Percentiles rank a stretch among this genome's conserved stretches.
Conservation (phyloP, 2,113 vertebrate species). For the Gallinago media region DNA sequence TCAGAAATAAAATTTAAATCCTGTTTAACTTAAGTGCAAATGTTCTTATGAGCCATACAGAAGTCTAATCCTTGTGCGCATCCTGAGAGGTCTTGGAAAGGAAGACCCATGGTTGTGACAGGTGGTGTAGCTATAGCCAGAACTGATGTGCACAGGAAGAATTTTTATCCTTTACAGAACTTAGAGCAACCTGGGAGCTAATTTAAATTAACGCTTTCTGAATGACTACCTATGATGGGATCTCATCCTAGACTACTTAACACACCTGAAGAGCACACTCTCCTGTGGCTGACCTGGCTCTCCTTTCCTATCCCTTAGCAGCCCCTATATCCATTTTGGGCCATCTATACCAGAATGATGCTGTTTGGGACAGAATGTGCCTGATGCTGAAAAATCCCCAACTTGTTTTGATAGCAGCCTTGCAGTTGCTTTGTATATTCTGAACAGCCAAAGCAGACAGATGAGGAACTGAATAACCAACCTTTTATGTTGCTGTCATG, state of each 20-base stretch:
- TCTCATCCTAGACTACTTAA: background rate
- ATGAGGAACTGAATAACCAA: background rate
- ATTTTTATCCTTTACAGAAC: background rate
- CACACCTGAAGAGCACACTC: background rate
- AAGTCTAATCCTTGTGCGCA: background rate
- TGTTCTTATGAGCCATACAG: background rate
- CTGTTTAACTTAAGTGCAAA: accelerated
- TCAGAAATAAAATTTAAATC: background rate
- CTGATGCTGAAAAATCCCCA: background rate
- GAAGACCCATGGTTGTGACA: background rate
- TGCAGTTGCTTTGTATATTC: background rate
- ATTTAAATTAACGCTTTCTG: background rate
- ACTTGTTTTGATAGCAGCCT: background rate
- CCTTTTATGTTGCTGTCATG: background rate
- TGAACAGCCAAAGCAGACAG: background rate
- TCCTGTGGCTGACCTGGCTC: background rate
- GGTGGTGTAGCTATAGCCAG: background rate
- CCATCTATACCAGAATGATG: background rate
- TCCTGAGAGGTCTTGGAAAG: background rate
- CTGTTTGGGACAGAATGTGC: background rate
- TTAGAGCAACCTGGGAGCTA: background rate
- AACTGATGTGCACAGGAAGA: background rate
- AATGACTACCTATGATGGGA: background rate
- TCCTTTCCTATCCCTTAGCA: background rate
- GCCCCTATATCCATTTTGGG: background rate